Evolutionary conservation across 2,113 vertebrate genomes (phyloP), one percentile per base, ranked within the genome.

Genomic region (Rhinolophus sinicus): DNA sequence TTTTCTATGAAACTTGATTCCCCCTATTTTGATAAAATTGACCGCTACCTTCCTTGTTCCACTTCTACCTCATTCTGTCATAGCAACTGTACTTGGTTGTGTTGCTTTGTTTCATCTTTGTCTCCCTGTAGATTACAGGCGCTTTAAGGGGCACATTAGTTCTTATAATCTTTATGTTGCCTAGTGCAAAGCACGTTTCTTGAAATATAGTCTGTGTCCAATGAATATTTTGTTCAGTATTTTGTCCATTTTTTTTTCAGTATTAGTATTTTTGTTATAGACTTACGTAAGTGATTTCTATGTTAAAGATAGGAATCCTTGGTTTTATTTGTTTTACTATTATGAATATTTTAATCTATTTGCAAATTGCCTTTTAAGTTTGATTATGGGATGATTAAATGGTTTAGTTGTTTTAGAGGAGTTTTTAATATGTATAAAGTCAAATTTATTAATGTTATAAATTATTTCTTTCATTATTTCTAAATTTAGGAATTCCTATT

Each of bases 391-490:
- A 33, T 90, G 24, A 30, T 62, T 94, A 70, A 81, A 50, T 93
- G 26, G 10, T 69, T 90, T 91, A 15, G 30, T 44, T 86, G 5
- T 73, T 78, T 93, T 78, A 73, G 35, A 89, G 13, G n/a, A 30
- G 18, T 56, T 77, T 94, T 92, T 64, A 89, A 82, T 94, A 60
- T 82, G 9, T 47, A 90, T 77, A 35, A 92, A 60, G 52, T 86
- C 26, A 87, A 76, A 92, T 73, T 72, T 90, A 90, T 82, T 82
- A 78, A 87, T 93, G 24, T 70, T 82, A 8, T 73, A 86, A 94
- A 62, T 89, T 75, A 86, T 80, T 80, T 93, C 65, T 93, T 88
- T 26, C 18, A 95, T 90, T 88, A 90, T 94, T 64, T 93, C 64
- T 76, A 95, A 88, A 40, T 72, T 84, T 73, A 94, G 47, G 83